Evolutionary conservation across 2,113 vertebrate genomes (phyloP), one percentile per base, ranked within the genome.

Genomic region (Caranx ignobilis): DNA sequence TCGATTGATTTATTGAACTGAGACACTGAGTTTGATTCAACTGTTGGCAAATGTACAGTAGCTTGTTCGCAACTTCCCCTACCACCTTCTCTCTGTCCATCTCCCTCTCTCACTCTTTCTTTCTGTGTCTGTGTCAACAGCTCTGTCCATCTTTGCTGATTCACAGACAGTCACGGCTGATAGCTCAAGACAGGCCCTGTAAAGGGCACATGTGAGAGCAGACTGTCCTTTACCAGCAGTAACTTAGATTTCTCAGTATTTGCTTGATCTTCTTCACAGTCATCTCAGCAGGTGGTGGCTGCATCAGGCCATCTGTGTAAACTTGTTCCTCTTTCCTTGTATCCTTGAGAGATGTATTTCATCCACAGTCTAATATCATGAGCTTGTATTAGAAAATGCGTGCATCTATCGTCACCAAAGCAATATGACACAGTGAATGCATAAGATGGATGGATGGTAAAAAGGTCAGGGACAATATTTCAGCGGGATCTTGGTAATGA

Each of bases 1-100:
- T 31, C 3, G 9, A 87, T 81, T 77, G 77, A 88, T 89, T 88
- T 90, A 85, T 71, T 64, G 70, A 78, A 43, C 75, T 1, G 2
- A 69, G 76, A 77, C 65, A 74, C 32, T 63, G 61, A 81, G 82
- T 83, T 87, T 79, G 81, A 79, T 68, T 86, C 39, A 71, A 68
- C 41, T 78, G 76, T 59, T 90, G 82, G 77, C 82, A 78, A 69
- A 61, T 0, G 2, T 64, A 56, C 76, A 64, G 34, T 35, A 47
- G 48, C 82, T 88, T 50, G 45, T 62, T 83, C 12, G 48, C 39
- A 11, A 4, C 47, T 48, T 60, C 37, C n/a, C 37, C 39, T 8
- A 11, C 43, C 2, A 2, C 8, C 12, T 26, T 47, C 35, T 60
- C 21, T 34, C 59, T 39, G 19, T 61, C n/a, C 35, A 18, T 3